These are phyloP conservation scores for Platycheirus rosarum DNA, from an alignment of 2,888 invertebrate species.

Conservation along the genomic window DNA sequence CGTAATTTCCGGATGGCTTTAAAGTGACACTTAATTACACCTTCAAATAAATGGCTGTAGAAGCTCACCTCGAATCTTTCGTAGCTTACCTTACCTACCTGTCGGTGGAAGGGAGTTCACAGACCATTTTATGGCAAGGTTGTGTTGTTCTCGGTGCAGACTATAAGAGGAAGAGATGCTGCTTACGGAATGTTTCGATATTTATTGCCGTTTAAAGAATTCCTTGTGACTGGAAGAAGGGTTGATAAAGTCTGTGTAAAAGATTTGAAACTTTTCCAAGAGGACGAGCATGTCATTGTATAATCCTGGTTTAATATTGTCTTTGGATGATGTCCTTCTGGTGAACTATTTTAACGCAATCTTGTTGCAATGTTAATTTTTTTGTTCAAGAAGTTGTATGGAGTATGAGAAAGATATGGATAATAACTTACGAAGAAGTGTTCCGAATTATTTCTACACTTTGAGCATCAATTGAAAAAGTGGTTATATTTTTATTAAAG, in stretches of 20 bases:
- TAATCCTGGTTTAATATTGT: background rate
- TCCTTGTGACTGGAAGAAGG: conserved; percentile 1
- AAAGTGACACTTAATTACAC: conserved; percentile 76
- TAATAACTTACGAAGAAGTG: too few relatives aligned
- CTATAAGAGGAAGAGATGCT: conserved; percentile 1
- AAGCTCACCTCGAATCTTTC: conserved; percentile 8
- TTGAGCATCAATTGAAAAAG: too few relatives aligned
- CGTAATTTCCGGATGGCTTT: conserved; percentile 76
- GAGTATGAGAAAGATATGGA: too few relatives aligned
- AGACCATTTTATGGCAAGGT: conserved; percentile 4
- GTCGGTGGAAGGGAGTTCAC: conserved; percentile 21
- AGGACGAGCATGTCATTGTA: background rate
- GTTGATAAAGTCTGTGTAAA: conserved; percentile 5
- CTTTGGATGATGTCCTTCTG: background rate
- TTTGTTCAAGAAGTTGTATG: too few relatives aligned
- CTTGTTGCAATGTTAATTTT: too few relatives aligned
- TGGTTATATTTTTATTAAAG: too few relatives aligned
- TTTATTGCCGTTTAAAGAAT: conserved; percentile 63
- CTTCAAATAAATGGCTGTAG: conserved; percentile 75
- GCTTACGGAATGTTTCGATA: conserved; percentile 51
- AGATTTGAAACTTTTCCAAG: conserved; percentile 30
- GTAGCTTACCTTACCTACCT: conserved; percentile 1
- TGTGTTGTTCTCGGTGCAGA: conserved; percentile 10
- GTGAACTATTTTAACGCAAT: too few relatives aligned
- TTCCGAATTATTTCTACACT: too few relatives aligned